Evolutionary conservation across 2,797 vertebrate genomes (phyloP), one percentile per base, ranked within the genome.

Genomic region (Malurus splendens): DNA sequence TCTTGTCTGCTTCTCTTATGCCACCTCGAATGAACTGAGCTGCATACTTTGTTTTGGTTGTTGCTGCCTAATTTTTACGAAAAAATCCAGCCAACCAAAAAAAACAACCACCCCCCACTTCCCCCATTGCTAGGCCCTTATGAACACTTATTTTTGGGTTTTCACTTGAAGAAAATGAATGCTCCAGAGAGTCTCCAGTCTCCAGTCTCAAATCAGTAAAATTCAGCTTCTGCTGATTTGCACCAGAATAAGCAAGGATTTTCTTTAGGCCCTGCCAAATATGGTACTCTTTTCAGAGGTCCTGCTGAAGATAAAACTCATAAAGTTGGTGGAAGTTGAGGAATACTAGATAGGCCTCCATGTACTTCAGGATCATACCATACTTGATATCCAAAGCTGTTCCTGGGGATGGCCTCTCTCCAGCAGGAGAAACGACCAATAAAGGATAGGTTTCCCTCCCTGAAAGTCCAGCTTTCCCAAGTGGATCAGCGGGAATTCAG

Each of bases 21-120:
- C 90, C 73, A 87, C 82, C 73, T 93, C 5, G 5, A 75, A 77
- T 93, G 70, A 92, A 90, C 82, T 1, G 13, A 61, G 27, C 27
- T 77, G 23, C 44, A 36, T 65, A 62, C 6, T 68, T 75, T 59
- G 32, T 64, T 90, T 79, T 62, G 12, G 12, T 75, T 80, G 30
- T 64, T 84, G 54, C 27, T 38, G 5, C 5, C 7, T 74, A n/a
- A 47, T 50, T 82, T 75, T 57, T 59, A 16, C 4, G 36, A 6
- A 73, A 64, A 82, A 70, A 18, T 0, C 2, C 20, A 55, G n/a
- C 14, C 19, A 48, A 54, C 16, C 5, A 20, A 51, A 48, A 48
- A 52, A 61, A 76, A 13, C 27, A 28, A 19, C 44, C 22, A 50
- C 8, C 10, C 8, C 10, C 22, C 25, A 23, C 60, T 30, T n/a